Evolutionary conservation across 1,140 invertebrate genomes (phyloP), one percentile per base, ranked within the genome.

Genomic region (Cryptotermes secundus): DNA sequence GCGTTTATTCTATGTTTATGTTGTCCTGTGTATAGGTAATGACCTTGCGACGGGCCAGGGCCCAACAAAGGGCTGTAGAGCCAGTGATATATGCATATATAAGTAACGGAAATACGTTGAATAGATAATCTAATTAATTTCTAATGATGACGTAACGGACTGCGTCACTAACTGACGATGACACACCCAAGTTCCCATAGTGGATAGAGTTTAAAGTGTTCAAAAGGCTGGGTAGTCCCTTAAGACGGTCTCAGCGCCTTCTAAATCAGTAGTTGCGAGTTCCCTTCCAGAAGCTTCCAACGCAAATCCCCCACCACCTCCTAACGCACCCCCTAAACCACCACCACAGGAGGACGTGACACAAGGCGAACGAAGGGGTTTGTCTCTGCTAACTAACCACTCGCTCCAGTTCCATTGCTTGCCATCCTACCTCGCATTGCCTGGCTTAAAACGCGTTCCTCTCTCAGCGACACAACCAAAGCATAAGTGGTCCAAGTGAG

Each of bases 241-340:
- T 72, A 10, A 31, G 26, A 72, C 26, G 0, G 9, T 26, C n/a
- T 31, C 59, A 72, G 59, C 59, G 31, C 7, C 9, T 72, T 72
- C n/a, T 72, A 72, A 72, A 72, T 72, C 26, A 72, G 59, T 72
- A 72, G 26, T 31, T 72, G n/a, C n/a, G 31, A 72, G 59, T 72
- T 72, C n/a, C 59, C 2, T 16, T 6, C 26, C 59, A 72, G 1
- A 72, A 72, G 59, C 26, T 72, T 72, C 1, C 59, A 72, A n/a
- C 26, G 59, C 19, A 72, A 72, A 72, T 72, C n/a, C 14, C 59
- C n/a, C 59, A 24, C 53, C 53, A 19, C 53, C 53, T 22, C 24
- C 53, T 59, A 59, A 59, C 59, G 59, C 59, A n/a, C n/a, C 59
- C 59, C 59, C n/a, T 72, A 72, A 72, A 72, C 59, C 59, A 14